Base-by-base conservation (phyloP, 2,888 invertebrate genomes). In the Lasioglossum zephyrum region DNA sequence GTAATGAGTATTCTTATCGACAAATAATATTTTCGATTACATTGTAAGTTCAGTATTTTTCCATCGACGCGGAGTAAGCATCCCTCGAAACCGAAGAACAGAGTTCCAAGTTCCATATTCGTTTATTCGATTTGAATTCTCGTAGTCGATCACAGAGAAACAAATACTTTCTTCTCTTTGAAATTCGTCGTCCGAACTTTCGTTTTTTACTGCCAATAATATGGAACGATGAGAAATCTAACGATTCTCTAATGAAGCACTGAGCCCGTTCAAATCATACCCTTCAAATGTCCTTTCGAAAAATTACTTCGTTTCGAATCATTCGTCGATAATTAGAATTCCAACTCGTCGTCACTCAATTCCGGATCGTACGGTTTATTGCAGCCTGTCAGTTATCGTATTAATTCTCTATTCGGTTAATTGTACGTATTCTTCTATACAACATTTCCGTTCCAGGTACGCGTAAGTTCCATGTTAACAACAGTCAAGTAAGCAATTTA, bases 1-100 rank as follows among this genome's bases (percentile, higher is more conserved):
- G 26, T 79, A 82, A 79, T 82, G 76, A 82, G 76, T 85, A 85
- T 85, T 79, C 39, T 76, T 82, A 78, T 72, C 82, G 77, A 77
- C 66, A 76, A 82, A 82, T 73, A 79, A 82, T 82, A 76, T 47
- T 75, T 82, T 57, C 44, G 47, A n/a, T 79, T 78, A 66, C 31
- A 82, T 72, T n/a, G 31, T 31, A 53, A 78, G 60, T 78, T 57
- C 18, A 31, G 31, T 31, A 72, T 11, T 36, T 49, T 63, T 16
- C 31, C 4, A 77, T 77, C 63, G 66, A 77, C 16, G 22, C 22
- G 22, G 73, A 57, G 22, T 41, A 60, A 31, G n/a, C 31, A n/a
- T 76, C 63, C 63, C 13, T 73, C 36, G 18, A 31, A 73, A 81
- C 47, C 39, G 44, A 81, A 66, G 22, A 69, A 69, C 18, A 66